Evolutionary conservation across 1,140 invertebrate species (phyloP).

Genomic region (Sinella curviseta): DNA sequence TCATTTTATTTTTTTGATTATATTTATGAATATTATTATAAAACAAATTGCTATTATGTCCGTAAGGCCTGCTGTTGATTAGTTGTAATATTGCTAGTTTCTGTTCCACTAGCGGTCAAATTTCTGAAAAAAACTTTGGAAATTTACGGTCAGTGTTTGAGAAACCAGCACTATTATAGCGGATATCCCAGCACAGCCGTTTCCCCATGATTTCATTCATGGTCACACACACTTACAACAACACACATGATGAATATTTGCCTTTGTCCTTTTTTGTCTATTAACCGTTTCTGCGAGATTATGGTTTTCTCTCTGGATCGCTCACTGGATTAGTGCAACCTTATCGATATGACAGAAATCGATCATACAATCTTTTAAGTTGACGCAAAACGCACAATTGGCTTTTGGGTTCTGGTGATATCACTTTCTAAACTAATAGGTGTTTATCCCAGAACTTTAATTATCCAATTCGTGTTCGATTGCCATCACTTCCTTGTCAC

Average conservation of each 20-base stretch:
- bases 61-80: neutral
- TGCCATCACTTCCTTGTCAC: neutral
- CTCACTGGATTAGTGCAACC: neutral
- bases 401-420: neutral
- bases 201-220: conserved; percentile 21
- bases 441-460: neutral
- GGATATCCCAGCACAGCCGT: neutral
- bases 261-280: conserved; percentile 17
- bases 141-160: too few relatives aligned
- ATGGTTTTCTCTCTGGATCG: conserved; percentile 13
- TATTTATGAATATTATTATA: neutral
- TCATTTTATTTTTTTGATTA: neutral
- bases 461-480: neutral
- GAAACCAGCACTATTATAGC: neutral
- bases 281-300: neutral
- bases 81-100: neutral
- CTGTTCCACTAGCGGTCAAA: neutral
- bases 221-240: conserved; percentile 16
- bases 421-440: neutral
- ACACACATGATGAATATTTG: neutral
- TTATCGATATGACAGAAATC: too few relatives aligned
- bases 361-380: neutral
- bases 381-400: neutral
- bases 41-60: neutral
- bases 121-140: too few relatives aligned